Evolutionary conservation across 1,140 invertebrate genomes (phyloP).

Genomic region (Drosophila elegans): DNA sequence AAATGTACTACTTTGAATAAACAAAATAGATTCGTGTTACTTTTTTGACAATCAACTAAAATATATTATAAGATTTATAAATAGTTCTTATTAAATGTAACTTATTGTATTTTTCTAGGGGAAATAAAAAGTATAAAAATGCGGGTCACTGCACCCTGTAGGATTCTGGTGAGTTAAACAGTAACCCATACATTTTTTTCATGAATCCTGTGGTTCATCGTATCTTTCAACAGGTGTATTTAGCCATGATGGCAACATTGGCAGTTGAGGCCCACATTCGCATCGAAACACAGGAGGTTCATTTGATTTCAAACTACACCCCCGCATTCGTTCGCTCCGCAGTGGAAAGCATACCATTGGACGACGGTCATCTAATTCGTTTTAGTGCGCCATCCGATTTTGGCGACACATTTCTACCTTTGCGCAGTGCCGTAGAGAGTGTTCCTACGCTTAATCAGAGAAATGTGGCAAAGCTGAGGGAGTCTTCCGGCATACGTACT

Average conservation of each 20-base stretch:
- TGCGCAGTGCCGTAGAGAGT: constrained; percentile 87
- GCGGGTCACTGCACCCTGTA: constrained; percentile 31
- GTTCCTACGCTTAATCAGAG: constrained; percentile 84
- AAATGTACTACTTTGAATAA: no score
- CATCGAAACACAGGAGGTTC: constrained; percentile 69
- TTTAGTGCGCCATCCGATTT: constrained; percentile 59
- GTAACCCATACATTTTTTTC: neutral
- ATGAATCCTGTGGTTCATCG: neutral
- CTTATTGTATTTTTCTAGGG: no score
- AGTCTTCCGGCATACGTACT: constrained; percentile 48
- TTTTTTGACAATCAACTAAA: no score
- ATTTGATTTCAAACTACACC: constrained; percentile 46
- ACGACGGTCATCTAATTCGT: constrained; percentile 48
- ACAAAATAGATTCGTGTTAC: no score
- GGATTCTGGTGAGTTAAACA: constrained; percentile 58
- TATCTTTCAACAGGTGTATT: constrained; percentile 32
- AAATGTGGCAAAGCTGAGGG: constrained; percentile 33
- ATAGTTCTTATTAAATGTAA: no score
- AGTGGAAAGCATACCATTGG: constrained; percentile 86
- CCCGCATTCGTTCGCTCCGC: constrained; percentile 86
- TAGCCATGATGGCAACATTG: constrained; percentile 16
- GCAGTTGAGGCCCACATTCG: constrained; percentile 60
- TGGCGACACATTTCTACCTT: constrained; percentile 84
- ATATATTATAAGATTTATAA: no score
- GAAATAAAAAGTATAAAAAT: constrained; percentile 17